Percentiles rank a stretch among this genome's conserved stretches.
Conservation (phyloP, 30 jellyfish, hydroid and myxozoan genomes). For the Pelagia noctiluca region DNA sequence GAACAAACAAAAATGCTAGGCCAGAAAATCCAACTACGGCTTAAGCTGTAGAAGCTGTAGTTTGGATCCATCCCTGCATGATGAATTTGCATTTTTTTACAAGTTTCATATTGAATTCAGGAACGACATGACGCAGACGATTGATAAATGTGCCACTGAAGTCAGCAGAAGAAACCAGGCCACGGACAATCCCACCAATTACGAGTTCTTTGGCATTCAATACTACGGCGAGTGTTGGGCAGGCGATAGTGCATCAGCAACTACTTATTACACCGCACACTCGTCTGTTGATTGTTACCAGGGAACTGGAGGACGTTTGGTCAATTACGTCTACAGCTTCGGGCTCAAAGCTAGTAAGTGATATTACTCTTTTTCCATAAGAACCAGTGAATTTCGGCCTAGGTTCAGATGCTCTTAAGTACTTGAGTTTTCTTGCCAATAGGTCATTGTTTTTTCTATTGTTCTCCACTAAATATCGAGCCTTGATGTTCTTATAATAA, state of each 20-base stretch:
- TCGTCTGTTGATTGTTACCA: slow-evolving; percentile 46
- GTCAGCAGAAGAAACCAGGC: slow-evolving; percentile 41
- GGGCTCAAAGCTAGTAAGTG: no score
- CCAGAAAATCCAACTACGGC: no score
- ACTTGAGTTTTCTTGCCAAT: no score
- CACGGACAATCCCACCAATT: not conserved
- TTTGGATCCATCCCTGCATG: not conserved
- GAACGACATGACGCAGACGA: slow-evolving; percentile 55
- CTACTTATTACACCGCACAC: slow-evolving; percentile 51
- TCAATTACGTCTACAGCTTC: slow-evolving; percentile 59
- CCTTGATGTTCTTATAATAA: no score
- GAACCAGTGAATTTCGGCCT: no score
- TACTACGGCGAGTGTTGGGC: slow-evolving; percentile 92
- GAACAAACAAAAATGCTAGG: no score
- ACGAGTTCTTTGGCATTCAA: slow-evolving; percentile 75
- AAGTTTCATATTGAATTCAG: not conserved
- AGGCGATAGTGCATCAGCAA: slow-evolving; percentile 57
- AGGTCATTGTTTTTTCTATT: no score
- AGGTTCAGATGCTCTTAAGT: slow-evolving; percentile 52
- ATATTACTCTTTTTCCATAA: no score
- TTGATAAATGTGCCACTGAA: slow-evolving; percentile 45
- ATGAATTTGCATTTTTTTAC: not conserved
- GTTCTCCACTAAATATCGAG: no score
- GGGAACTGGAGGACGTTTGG: slow-evolving; percentile 77
- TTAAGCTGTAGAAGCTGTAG: no score